These are phyloP conservation scores for Stylophora pistillata DNA, from an alignment of 64 coral and sea anemone species.

Conservation along the genomic window DNA sequence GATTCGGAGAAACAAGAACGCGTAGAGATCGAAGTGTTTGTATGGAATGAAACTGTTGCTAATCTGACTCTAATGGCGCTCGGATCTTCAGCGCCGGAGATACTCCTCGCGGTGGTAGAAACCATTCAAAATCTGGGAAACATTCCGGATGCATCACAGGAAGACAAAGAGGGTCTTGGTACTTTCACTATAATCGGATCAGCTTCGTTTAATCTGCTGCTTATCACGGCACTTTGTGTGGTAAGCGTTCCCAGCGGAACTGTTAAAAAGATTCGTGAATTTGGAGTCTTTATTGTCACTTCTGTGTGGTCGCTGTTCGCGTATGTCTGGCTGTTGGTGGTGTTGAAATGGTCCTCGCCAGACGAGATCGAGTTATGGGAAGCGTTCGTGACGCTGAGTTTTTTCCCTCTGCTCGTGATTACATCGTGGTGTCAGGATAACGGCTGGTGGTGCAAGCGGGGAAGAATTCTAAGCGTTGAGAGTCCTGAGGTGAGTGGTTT, in stretches of 20 bases:
- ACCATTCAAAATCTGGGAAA: slow-evolving; percentile 64
- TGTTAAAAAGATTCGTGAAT: slow-evolving; percentile 75
- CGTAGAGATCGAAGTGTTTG: slow-evolving; percentile 77
- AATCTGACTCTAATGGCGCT: slow-evolving; percentile 91
- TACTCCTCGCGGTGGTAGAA: slow-evolving; percentile 83
- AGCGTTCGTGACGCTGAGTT: slow-evolving; percentile 76
- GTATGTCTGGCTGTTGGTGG: slow-evolving; percentile 81
- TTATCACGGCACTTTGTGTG: slow-evolving; percentile 90
- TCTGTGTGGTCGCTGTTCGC: slow-evolving; percentile 90
- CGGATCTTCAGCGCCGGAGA: slow-evolving; percentile 90
- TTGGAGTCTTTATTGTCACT: slow-evolving; percentile 84
- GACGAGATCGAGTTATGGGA: slow-evolving; percentile 86
- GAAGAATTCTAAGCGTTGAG: slow-evolving; percentile 71
- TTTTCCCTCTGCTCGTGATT: slow-evolving; percentile 80
- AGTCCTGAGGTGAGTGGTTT: slow-evolving; percentile 66
- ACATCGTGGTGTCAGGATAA: slow-evolving; percentile 87
- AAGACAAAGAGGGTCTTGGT: slow-evolving; percentile 84
- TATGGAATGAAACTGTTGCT: slow-evolving; percentile 96
- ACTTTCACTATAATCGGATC: slow-evolving; percentile 88
- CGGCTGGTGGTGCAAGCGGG: slow-evolving; percentile 78
- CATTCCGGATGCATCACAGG: not conserved
- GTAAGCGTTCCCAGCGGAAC: slow-evolving; percentile 69
- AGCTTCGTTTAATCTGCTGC: slow-evolving; percentile 87
- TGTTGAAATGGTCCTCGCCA: slow-evolving; percentile 73
- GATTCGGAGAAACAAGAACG: slow-evolving; percentile 73